Evolutionary conservation across 2,888 invertebrate genomes (phyloP), one percentile per base, ranked within the genome.

Genomic region (Drosophila prolongata): DNA sequence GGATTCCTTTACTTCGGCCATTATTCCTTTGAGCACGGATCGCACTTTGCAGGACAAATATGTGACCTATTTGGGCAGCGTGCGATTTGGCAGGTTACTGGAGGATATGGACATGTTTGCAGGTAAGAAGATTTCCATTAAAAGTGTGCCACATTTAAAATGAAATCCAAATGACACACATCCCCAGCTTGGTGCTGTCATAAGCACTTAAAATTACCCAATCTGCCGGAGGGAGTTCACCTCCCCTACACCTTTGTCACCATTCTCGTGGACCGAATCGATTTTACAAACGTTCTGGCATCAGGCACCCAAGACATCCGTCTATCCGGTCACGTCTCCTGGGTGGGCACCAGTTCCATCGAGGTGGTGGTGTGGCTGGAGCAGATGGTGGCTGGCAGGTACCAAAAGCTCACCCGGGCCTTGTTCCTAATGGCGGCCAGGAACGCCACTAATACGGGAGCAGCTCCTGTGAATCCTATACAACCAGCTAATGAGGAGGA

Each of bases 21-120:
- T 95, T 38, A 95, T 96, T 60, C 96, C 96, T 0, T 90, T 96
- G 1, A 94, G 94, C 30, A 92, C 91, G 1, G 93, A 95, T 86
- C 87, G 91, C 3, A 79, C 88, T 1, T 90, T 95, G 42, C 94
- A 95, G 83, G 95, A 96, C 75, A 94, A 94, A 84, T 96, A 96
- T 85, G 93, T 94, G 1, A 94, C 94, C 0, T 93, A 93, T 77
- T 90, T 94, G 65, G 95, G 95, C 0, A 93, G 93, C 73, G 94
- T 96, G 4, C 93, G 97, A 54, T 92, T 95, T 76, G 96, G 96
- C 0, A 92, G 96, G 58, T 92, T 97, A 4, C 92, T 96, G 88
- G 96, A 96, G 92, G 96, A 96, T 87, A 94, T 96, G 93, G 96
- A 96, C 90, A 93, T 95, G 68, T 96, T 96, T 93, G 95, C 96